A percentile compares a stretch with the other conserved stretches of the same genome.
Evolutionary conservation across 1,140 invertebrate species (phyloP).

Genomic region (Drosophila ananassae): DNA sequence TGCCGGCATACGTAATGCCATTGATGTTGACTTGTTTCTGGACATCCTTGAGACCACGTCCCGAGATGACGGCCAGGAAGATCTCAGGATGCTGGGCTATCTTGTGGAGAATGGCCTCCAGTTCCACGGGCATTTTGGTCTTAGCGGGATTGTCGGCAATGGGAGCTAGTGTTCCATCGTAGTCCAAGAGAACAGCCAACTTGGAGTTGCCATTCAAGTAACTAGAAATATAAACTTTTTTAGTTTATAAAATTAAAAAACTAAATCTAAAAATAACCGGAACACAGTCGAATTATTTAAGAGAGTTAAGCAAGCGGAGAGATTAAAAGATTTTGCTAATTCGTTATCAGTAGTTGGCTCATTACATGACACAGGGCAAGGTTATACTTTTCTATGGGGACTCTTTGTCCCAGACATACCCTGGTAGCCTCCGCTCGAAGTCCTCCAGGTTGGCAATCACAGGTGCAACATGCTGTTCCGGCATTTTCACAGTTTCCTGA

Average conservation of each 20-base stretch:
- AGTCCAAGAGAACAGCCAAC: constrained; percentile 92
- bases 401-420: constrained; percentile 51
- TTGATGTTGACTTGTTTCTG: constrained; percentile 94
- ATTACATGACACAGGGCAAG: constrained; percentile 68
- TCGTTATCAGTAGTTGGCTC: constrained; percentile 50
- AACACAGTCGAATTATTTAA: constrained; percentile 1
- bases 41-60: constrained; percentile 93
- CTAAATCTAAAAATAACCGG: background rate
- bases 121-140: constrained; percentile 91
- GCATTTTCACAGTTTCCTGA: constrained; percentile 45
- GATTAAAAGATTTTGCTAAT: background rate
- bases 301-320: background rate
- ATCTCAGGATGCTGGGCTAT: constrained; percentile 93
- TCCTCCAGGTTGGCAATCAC: constrained; percentile 65
- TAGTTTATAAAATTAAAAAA: background rate
- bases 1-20: constrained; percentile 95
- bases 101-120: constrained; percentile 91
- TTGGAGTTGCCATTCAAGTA: constrained; percentile 92
- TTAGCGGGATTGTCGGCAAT: constrained; percentile 94
- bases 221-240: constrained; percentile 82
- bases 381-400: constrained; percentile 37
- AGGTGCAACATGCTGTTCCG: constrained; percentile 66
- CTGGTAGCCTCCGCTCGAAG: constrained; percentile 66
- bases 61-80: constrained; percentile 94
- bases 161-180: constrained; percentile 94